Base-by-base conservation (phyloP, 2,113 vertebrate genomes). In the Poeciliopsis turrubarensis region DNA sequence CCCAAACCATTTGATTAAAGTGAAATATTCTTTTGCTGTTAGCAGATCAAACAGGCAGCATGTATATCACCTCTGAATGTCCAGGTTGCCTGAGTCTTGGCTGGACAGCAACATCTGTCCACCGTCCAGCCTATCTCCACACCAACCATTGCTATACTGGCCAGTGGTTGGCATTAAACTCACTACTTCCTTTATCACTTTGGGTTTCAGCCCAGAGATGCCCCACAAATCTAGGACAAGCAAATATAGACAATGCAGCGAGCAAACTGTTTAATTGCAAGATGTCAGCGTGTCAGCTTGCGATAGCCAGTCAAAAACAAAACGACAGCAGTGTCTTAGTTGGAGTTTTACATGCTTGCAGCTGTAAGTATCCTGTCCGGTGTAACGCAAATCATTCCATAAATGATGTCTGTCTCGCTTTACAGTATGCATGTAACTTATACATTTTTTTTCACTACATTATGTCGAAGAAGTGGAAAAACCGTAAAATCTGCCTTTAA, bases 401-500 rank as follows among this genome's bases (percentile, higher is more conserved):
- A 25, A 22, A 54, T 54, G 83, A 75, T 83, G 90, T 93, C 68
- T 91, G 91, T 93, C 91, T 92, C 80, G 86, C 84, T 78, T 78
- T 63, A 81, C 54, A 27, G 64, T 77, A 68, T 68, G 72, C 51
- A 17, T 41, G 63, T 41, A 39, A 84, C 78, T 66, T 83, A n/a
- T 51, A 27, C 34, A 65, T 72, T 47, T 17, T 19, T 47, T 15
- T 41, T 75, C 75, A 22, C 19, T 44, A 13, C 32, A 73, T 61
- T 75, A 26, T 70, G 26, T 31, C 10, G 60, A 47, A 78, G 54
- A 63, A 47, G 72, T 25, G 60, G 64, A 75, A 78, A 65, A 67
- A 44, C 6, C 34, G 32, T 19, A 37, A 72, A 75, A 77, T 70
- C 22, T 68, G 69, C 67, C n/a, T 34, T 32, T 32, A 30, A 66